Base-by-base conservation (phyloP, 2,888 invertebrate species). In the Macropis europaea region DNA sequence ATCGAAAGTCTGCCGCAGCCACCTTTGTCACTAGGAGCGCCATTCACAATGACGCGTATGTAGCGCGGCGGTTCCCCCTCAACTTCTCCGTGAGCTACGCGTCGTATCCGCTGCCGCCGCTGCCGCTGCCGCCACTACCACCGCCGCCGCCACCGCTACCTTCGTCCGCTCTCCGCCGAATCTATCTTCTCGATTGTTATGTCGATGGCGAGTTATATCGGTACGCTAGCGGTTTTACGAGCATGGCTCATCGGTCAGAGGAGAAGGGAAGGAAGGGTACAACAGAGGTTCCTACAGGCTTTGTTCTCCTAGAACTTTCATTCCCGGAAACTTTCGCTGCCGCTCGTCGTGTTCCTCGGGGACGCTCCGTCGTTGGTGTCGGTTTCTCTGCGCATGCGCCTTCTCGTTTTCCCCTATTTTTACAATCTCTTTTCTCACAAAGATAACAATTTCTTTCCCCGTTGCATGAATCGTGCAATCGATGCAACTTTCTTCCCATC, bases 281-380 rank as follows among this genome's bases (percentile, higher is more conserved):
- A n/a, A n/a, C n/a, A 26, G 48, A 54, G 28, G 32, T 17, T 52
- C 24, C 28, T 73, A 73, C 13, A 62, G 56, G 82, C 83, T 84
- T 84, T 83, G 82, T 83, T 76, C 80, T 81, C 83, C 45, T 81
- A 76, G 68, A 79, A 78, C 56, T 81, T 81, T 75, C 68, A 77
- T 82, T 82, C 80, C 74, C 64, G 57, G 56, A 79, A 81, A 80
- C 74, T 82, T 75, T 73, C 76, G 70, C 71, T 54, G 42, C 57
- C 56, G 61, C 69, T n/a, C n/a, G n/a, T n/a, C n/a, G n/a, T 75
- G 70, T 71, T 61, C 34, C 54, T 48, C 64, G 42, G 53, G 59
- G 82, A 71, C 72, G 80, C 80, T 62, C 34, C 9, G 42, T n/a
- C n/a, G n/a, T 53, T 53, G 36, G 40, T 56, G 45, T 30, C 11